Conservation (phyloP, 2,888 invertebrate species). For the Drosophila pegasa region DNA sequence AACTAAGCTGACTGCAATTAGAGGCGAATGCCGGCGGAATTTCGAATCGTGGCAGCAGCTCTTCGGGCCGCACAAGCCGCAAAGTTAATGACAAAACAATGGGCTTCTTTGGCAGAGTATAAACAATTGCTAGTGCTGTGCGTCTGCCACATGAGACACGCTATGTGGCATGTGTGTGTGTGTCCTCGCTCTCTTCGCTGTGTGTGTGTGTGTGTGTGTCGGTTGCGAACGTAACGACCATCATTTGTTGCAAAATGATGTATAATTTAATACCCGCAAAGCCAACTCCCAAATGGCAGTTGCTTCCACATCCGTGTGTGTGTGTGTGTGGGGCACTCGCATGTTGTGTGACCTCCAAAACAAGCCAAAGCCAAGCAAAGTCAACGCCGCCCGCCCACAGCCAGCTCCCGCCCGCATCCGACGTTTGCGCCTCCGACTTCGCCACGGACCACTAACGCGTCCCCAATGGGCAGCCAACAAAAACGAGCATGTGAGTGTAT, state of each 20-base stretch:
- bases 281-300: constrained; percentile 79
- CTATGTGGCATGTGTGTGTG: constrained; percentile 10
- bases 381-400: constrained; percentile 61
- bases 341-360: constrained; percentile 71
- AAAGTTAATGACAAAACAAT: constrained; percentile 44
- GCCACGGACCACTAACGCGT: constrained; percentile 78
- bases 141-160: constrained; percentile 55
- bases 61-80: constrained; percentile 3
- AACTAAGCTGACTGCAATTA: neutral
- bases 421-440: constrained; percentile 20
- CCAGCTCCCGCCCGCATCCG: constrained; percentile 60
- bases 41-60: constrained; percentile 3
- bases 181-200: no score
- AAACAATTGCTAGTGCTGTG: constrained; percentile 56
- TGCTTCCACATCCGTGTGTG: constrained; percentile 9
- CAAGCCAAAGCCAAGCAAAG: constrained; percentile 73
- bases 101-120: constrained; percentile 37
- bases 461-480: constrained; percentile 80
- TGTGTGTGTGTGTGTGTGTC: constrained; percentile 14
- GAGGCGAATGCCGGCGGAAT: neutral
- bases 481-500: constrained; percentile 67
- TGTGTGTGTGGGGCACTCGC: constrained; percentile 28
- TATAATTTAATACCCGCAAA: constrained; percentile 83
- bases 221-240: constrained; percentile 74
- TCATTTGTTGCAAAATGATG: constrained; percentile 82